Evolutionary conservation across 2,888 invertebrate genomes (phyloP).

Genomic region (Dichetophora obliterata): DNA sequence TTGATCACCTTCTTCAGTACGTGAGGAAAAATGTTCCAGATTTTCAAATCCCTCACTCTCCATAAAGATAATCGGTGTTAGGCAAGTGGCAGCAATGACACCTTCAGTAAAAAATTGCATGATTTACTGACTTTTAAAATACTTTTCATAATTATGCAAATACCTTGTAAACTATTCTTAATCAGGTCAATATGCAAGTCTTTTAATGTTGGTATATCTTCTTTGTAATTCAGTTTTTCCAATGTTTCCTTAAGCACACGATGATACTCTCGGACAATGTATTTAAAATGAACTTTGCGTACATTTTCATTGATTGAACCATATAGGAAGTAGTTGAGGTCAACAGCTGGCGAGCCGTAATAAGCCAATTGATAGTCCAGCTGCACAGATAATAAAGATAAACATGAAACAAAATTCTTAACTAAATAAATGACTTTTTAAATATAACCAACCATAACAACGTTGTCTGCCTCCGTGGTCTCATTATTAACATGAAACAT

Average conservation of each 20-base stretch:
- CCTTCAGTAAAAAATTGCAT: conserved; percentile 49
- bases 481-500: conserved; percentile 66
- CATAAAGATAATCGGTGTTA: conserved; percentile 67
- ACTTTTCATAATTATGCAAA: background rate
- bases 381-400: conserved; percentile 50
- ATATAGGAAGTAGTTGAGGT: conserved; percentile 66
- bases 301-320: conserved; percentile 67
- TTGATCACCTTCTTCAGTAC: conserved; percentile 61
- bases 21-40: conserved; percentile 60
- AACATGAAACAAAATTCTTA: background rate
- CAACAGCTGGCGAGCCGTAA: conserved; percentile 67
- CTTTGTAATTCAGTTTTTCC: conserved; percentile 61
- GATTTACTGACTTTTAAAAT: background rate
- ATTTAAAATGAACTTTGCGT: conserved; percentile 65
- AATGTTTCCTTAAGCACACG: conserved; percentile 61
- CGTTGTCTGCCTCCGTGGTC: conserved; percentile 64
- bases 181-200: conserved; percentile 66
- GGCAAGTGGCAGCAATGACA: conserved; percentile 66
- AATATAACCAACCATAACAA: conserved; percentile 59
- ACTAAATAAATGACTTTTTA: background rate
- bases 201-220: conserved; percentile 64
- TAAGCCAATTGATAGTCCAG: conserved; percentile 67
- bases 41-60: conserved; percentile 61
- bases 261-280: conserved; percentile 65
- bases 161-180: conserved; percentile 66